Evolutionary conservation across 2,888 invertebrate species (phyloP), one percentile per base, ranked within the genome.

Genomic region (Thymelicus lineola): DNA sequence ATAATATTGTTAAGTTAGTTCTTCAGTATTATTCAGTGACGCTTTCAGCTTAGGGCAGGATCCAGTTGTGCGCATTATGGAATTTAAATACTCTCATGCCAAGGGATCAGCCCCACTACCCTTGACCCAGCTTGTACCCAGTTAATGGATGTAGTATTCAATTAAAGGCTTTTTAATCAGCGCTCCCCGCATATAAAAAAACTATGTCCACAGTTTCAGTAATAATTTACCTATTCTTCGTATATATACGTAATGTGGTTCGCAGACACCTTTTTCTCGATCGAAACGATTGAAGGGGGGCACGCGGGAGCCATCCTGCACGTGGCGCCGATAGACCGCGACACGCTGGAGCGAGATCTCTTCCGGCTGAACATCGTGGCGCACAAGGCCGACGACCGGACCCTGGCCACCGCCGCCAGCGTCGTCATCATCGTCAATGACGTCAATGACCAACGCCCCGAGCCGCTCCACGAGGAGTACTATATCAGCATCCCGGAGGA

Each of bases 381-480:
- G 0, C 94, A 89, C 76, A 95, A 95, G 75, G 79, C 77, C 36
- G 86, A 86, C 70, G 86, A 87, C 72, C 79, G 78, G 28, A 77
- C 83, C 0, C 91, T 87, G 74, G 79, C 79, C 9, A 89, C 89
- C 0, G 75, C 76, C 1, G 81, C 86, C 10, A 75, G 80, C 0
- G 85, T 94, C 0, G 90, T 91, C 14, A 89, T 95, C 63, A 94
- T 94, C 69, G 89, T 94, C 1, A 86, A 94, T 61, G 94, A 94
- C 74, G 88, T 96, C 38, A 97, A 97, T 81, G 96, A 97, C 81
- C 95, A 97, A 79, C 79, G 78, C 14, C 97, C 97, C 0, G 77
- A 80, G 75, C 94, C 95, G 0, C 77, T 88, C 14, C 79, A 87
- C 0, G 28, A 75, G 0, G 85, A 84, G 6, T 89, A 91, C 71